Evolutionary conservation across 2,113 vertebrate genomes (phyloP).

Genomic region (Megaceryle torquata): DNA sequence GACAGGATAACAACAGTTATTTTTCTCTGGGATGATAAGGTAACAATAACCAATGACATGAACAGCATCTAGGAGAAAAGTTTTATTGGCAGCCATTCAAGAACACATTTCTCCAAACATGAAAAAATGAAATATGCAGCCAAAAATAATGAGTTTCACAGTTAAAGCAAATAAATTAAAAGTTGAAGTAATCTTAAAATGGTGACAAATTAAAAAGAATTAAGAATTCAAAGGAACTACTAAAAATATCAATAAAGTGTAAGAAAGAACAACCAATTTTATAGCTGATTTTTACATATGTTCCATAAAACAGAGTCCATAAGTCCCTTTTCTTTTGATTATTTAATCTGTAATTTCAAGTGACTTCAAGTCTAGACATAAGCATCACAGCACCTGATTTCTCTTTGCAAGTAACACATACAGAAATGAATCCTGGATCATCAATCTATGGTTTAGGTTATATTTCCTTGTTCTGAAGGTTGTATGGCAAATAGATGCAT

Average conservation of each 20-base stretch:
- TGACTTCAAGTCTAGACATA: background rate
- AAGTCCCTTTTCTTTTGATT: background rate
- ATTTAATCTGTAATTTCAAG: background rate
- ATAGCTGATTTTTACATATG: background rate
- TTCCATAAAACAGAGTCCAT: background rate
- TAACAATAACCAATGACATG: constrained; percentile 12
- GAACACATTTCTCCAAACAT: background rate
- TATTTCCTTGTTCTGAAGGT: background rate
- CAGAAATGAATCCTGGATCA: background rate
- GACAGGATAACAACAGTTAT: constrained; percentile 51
- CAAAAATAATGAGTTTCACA: constrained; percentile 20
- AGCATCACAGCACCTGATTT: background rate
- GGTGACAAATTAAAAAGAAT: background rate
- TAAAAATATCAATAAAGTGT: background rate
- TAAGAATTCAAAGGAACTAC: background rate
- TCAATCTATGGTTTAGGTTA: background rate
- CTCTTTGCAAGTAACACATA: background rate
- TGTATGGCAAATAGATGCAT: background rate
- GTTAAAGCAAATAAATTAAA: background rate
- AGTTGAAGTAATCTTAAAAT: background rate
- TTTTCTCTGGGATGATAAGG: constrained; percentile 1
- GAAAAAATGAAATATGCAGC: background rate
- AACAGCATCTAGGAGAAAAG: background rate
- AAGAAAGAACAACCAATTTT: background rate
- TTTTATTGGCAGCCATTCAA: constrained; percentile 36